A percentile compares a stretch with the other conserved stretches of the same genome.
Evolutionary conservation across 2,113 vertebrate genomes (phyloP).

Genomic region (Heterotilapia buettikoferi): DNA sequence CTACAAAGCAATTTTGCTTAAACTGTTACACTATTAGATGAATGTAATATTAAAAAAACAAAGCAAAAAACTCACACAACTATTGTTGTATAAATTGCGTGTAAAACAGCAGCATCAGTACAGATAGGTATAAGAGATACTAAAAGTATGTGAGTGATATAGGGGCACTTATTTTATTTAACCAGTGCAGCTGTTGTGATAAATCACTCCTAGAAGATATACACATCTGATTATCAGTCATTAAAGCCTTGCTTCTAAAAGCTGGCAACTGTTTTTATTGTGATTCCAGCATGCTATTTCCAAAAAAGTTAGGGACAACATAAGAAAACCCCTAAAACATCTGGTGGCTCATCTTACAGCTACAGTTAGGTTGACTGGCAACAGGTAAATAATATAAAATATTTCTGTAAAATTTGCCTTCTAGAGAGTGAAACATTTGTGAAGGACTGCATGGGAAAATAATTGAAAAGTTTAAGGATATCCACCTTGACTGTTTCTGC

Average conservation of each 20-base stretch:
- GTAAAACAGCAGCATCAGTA: background rate
- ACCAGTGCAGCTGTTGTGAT: background rate
- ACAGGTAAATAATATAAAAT: background rate
- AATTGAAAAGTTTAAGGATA: background rate
- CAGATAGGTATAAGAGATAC: background rate
- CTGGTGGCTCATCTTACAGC: background rate
- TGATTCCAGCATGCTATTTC: background rate
- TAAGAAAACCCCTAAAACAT: background rate
- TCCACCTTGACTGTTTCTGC: background rate
- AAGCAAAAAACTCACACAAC: background rate
- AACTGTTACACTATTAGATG: conserved; percentile 18
- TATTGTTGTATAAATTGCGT: background rate
- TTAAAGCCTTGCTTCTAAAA: background rate
- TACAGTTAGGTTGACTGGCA: background rate
- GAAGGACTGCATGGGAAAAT: background rate
- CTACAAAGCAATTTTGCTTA: background rate
- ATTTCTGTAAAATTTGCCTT: background rate
- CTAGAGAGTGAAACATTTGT: background rate
- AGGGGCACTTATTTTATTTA: background rate
- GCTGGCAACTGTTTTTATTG: background rate
- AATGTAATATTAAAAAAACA: background rate
- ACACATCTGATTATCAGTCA: background rate
- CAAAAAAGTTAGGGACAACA: background rate
- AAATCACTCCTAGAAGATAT: background rate
- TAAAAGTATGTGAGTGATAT: background rate